Conservation (phyloP, 2,888 invertebrate species). For the Ectemnius continuus region DNA sequence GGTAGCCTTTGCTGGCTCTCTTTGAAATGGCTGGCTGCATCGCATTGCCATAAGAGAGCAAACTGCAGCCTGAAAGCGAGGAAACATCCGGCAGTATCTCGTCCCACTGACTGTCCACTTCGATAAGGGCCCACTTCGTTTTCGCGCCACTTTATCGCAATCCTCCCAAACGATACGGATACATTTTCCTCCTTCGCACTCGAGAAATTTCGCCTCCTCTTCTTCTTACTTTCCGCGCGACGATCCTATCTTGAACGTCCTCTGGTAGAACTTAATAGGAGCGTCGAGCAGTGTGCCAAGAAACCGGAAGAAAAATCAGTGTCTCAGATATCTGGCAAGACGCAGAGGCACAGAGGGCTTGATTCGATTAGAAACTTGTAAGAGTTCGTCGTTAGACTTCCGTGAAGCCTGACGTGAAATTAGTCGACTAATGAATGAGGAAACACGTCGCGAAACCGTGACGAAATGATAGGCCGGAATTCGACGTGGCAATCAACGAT, state of each 20-base stretch:
- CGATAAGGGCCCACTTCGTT: conserved; percentile 29
- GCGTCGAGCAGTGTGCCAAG: not conserved
- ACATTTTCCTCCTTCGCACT: too few relatives aligned
- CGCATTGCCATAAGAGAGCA: conserved; percentile 30
- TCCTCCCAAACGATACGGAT: too few relatives aligned
- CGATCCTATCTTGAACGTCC: not conserved
- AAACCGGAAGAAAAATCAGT: not conserved
- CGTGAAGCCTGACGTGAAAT: not conserved
- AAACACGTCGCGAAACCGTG: too few relatives aligned
- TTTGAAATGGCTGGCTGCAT: conserved; percentile 45
- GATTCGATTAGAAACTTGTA: conserved; percentile 8
- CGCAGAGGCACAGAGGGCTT: not conserved
- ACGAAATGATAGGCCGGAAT: too few relatives aligned
- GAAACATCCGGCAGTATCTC: conserved; percentile 49
- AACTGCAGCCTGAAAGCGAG: conserved; percentile 12
- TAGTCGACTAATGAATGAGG: too few relatives aligned
- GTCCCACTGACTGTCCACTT: conserved; percentile 57
- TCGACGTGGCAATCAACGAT: not conserved
- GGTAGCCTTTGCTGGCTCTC: conserved; percentile 24
- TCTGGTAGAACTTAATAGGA: not conserved
- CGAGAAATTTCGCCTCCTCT: too few relatives aligned
- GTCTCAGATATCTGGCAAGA: not conserved
- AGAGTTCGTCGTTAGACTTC: conserved; percentile 3
- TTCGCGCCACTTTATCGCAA: not conserved
- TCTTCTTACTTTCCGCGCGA: too few relatives aligned